A percentile compares a stretch with the other conserved stretches of the same genome.
phyloP scores from a whole-genome alignment of 2,113 vertebrate species.

The Pluvialis apricaria region DNA sequence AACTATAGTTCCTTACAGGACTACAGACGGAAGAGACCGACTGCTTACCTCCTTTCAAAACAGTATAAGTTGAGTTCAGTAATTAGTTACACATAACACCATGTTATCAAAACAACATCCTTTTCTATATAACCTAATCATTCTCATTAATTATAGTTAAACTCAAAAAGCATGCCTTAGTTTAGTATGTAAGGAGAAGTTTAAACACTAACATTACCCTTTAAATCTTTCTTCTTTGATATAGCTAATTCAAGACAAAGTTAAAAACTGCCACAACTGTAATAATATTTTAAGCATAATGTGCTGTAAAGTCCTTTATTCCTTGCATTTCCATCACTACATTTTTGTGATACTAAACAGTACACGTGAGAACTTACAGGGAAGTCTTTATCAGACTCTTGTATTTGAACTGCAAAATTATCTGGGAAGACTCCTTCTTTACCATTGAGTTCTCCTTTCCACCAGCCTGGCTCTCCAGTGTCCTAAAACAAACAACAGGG shows the following conservation, averaged over 20 bases:
- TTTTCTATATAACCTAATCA: neutral
- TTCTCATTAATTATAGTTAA: neutral
- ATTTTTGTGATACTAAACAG: neutral
- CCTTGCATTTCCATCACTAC: neutral
- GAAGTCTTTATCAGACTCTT: conserved; percentile 87
- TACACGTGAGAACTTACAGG: conserved; percentile 73
- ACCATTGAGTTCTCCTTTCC: conserved; percentile 88
- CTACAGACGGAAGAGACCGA: neutral
- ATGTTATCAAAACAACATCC: neutral
- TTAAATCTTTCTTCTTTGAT: neutral
- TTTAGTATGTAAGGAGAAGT: neutral
- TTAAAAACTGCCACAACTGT: neutral
- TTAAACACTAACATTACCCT: neutral
- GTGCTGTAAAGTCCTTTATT: neutral
- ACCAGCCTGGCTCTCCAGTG: conserved; percentile 91
- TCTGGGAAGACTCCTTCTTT: conserved; percentile 93
- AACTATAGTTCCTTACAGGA: neutral
- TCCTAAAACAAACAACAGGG: conserved; percentile 76
- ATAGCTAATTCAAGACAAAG: neutral
- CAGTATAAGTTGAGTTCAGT: neutral
- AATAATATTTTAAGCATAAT: neutral
- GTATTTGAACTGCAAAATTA: conserved; percentile 83
- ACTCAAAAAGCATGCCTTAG: neutral
- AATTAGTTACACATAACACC: neutral
- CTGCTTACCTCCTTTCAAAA: neutral